A percentile compares a stretch with the other conserved stretches of the same genome.
Conservation (phyloP, 2,797 vertebrate genomes). For the Hypotaenidia philippensis region DNA sequence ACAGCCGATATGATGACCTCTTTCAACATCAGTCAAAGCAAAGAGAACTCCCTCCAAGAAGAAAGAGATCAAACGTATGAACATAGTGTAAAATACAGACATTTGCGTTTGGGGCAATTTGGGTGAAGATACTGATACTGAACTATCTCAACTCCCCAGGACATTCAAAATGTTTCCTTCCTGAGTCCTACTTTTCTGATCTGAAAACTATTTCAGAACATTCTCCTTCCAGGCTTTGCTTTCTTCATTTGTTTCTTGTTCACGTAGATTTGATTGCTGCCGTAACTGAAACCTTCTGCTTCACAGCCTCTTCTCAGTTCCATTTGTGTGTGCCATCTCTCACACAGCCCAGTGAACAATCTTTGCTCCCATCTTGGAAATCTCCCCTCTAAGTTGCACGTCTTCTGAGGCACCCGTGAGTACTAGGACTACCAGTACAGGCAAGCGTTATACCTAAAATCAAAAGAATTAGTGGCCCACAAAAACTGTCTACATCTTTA, state of each 20-base stretch:
- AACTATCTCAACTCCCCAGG: neutral
- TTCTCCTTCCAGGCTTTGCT: neutral
- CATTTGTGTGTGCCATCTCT: rapidly evolving
- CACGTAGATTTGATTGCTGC: neutral
- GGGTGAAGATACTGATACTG: neutral
- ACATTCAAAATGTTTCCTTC: neutral
- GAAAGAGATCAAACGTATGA: neutral
- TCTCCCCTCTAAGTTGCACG: neutral
- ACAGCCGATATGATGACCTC: neutral
- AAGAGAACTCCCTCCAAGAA: neutral
- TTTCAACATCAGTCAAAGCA: neutral
- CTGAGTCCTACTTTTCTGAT: neutral
- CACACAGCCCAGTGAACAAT: neutral
- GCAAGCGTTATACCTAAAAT: neutral
- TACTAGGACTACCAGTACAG: neutral
- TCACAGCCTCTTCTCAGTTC: neutral
- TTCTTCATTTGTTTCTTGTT: neutral
- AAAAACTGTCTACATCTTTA: neutral
- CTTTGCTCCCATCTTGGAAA: neutral
- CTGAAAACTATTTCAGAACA: neutral
- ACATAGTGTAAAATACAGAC: neutral
- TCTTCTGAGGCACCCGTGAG: neutral
- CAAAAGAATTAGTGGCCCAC: neutral
- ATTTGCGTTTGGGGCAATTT: neutral
- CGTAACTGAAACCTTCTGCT: neutral